Conservation (phyloP, 2,113 vertebrate genomes). For the Conger conger region DNA sequence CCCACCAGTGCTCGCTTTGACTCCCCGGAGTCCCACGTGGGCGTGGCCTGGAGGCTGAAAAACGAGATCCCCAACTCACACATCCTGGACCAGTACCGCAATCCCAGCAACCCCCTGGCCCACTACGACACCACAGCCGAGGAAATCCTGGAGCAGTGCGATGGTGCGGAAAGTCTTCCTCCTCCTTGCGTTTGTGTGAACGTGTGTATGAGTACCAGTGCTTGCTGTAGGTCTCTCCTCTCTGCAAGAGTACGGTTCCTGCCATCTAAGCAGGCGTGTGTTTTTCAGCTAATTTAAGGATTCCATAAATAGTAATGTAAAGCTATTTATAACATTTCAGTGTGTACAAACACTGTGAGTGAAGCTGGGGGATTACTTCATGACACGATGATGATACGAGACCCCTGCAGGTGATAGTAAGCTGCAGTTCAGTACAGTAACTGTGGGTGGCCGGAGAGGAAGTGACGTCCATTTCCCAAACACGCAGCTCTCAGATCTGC, state of each 20-base stretch:
- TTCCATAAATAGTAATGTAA: neutral
- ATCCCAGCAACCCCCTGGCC: conserved; percentile 88
- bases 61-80: conserved; percentile 93
- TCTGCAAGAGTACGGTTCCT: neutral
- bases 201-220: neutral
- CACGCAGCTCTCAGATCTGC: too few relatives aligned
- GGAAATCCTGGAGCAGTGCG: conserved; percentile 92
- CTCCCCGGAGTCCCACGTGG: conserved; percentile 93
- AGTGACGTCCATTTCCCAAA: neutral
- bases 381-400: neutral
- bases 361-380: neutral
- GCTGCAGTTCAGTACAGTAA: neutral
- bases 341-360: neutral
- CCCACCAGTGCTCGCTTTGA: conserved; percentile 92
- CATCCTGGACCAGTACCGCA: conserved; percentile 96
- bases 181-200: neutral
- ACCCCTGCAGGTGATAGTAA: neutral
- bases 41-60: conserved; percentile 92
- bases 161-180: conserved; percentile 64
- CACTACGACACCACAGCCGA: conserved; percentile 94
- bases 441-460: neutral
- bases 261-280: neutral
- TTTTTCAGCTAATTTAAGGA: neutral
- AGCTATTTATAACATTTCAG: neutral
- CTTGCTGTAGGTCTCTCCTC: neutral